Evolutionary conservation across 2,888 invertebrate species (phyloP).

Genomic region (Cyaniris semiargus): DNA sequence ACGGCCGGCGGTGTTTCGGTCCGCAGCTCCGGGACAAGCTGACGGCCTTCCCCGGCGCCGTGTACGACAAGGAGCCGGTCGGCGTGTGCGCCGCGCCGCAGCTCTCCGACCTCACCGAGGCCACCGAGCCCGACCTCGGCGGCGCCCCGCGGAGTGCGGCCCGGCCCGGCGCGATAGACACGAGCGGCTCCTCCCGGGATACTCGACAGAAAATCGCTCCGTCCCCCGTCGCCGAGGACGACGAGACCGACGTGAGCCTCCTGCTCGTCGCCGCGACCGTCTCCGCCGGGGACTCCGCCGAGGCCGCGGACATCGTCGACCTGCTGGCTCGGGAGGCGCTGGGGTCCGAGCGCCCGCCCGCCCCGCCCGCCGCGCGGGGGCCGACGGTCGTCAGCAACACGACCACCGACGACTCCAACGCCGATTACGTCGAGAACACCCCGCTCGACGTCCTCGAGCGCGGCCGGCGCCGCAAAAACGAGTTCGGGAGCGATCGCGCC

Average conservation of each 20-base stretch:
- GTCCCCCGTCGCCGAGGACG: constrained; percentile 47
- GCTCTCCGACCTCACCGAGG: constrained; percentile 59
- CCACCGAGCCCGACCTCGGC: constrained; percentile 41
- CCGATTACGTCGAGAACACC: constrained; percentile 53
- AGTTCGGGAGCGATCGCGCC: neutral
- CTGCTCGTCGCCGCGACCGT: constrained; percentile 55
- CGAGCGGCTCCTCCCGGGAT: constrained; percentile 29
- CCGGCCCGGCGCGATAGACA: constrained; percentile 38
- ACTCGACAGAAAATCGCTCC: constrained; percentile 38
- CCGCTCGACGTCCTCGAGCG: constrained; percentile 50
- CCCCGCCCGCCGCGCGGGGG: neutral
- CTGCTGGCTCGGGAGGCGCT: constrained; percentile 59
- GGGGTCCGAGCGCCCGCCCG: constrained; percentile 30
- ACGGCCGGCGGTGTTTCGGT: too few species aligned
- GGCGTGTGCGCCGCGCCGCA: constrained; percentile 54
- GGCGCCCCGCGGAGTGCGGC: constrained; percentile 46
- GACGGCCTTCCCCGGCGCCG: constrained; percentile 52
- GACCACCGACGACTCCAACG: constrained; percentile 58
- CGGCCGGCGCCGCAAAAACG: constrained; percentile 42
- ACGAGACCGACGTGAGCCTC: constrained; percentile 50
- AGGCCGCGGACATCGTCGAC: constrained; percentile 54
- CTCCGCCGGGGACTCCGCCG: constrained; percentile 52
- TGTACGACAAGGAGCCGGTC: constrained; percentile 52
- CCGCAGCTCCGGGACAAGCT: constrained; percentile 65
- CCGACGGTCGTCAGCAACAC: constrained; percentile 47